phyloP scores from a whole-genome alignment of 2,797 vertebrate genomes.

The Mus caroli region DNA sequence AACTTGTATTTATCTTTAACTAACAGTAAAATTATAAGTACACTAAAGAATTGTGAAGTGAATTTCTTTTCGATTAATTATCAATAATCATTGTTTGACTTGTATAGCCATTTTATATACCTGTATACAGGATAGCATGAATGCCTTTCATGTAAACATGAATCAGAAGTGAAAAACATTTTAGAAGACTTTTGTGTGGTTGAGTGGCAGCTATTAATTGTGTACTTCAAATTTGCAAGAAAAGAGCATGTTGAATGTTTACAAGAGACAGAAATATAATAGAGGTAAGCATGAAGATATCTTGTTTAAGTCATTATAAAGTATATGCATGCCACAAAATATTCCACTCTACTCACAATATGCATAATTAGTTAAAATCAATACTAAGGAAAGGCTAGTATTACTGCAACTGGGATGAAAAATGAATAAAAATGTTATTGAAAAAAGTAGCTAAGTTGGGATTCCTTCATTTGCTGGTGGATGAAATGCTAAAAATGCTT shows the following conservation, averaged over 20 bases:
- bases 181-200: not conserved
- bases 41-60: not conserved
- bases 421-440: too few relatives aligned
- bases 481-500: slow-evolving; percentile 12
- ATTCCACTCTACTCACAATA: not conserved
- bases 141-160: not conserved
- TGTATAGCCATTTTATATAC: not conserved
- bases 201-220: not conserved
- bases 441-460: not conserved
- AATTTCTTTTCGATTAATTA: slow-evolving; percentile 5
- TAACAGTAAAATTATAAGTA: not conserved
- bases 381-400: not conserved
- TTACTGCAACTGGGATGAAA: not conserved
- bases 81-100: not conserved
- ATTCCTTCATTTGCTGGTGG: not conserved
- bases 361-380: not conserved
- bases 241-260: not conserved
- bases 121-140: not conserved
- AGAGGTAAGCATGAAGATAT: not conserved
- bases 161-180: not conserved
- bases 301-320: not conserved
- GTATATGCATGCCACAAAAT: not conserved
- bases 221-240: not conserved
- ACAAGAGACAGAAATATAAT: not conserved
- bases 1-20: not conserved